Percentiles rank a stretch among this genome's conserved stretches.
Evolutionary conservation across 1,140 invertebrate species (phyloP).

Genomic region (Cryptotermes secundus): DNA sequence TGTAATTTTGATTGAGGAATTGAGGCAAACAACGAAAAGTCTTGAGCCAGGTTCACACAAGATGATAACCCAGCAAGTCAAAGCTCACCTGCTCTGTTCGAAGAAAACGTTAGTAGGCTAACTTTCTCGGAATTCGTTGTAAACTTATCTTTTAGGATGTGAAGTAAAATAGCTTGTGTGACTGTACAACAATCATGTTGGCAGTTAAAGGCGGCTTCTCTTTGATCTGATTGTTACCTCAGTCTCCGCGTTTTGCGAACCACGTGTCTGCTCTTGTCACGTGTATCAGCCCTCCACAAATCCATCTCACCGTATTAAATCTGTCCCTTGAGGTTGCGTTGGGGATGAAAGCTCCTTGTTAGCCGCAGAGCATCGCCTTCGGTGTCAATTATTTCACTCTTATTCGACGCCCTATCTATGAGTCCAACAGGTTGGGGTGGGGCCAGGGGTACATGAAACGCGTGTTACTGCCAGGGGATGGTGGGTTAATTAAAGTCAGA

Average conservation of each 20-base stretch:
- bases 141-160: too few relatives aligned
- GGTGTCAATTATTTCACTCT: not conserved
- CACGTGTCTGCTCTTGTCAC: not conserved
- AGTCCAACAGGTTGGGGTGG: not conserved
- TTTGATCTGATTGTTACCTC: not conserved
- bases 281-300: not conserved
- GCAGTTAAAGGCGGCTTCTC: not conserved
- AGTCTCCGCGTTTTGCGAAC: not conserved
- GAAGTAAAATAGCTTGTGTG: not conserved
- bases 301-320: not conserved
- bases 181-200: not conserved
- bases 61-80: too few relatives aligned
- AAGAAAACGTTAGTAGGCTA: too few relatives aligned
- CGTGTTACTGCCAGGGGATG: too few relatives aligned
- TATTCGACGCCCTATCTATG: too few relatives aligned
- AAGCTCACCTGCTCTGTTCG: too few relatives aligned
- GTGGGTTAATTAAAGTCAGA: too few relatives aligned
- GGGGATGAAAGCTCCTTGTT: not conserved
- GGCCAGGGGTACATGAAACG: not conserved
- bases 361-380: not conserved
- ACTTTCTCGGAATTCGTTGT: too few relatives aligned
- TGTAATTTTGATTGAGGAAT: too few relatives aligned
- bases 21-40: too few relatives aligned
- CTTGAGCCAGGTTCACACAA: too few relatives aligned
- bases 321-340: not conserved